Percentiles rank a stretch among this genome's conserved stretches.
Evolutionary conservation across 2,797 vertebrate genomes (phyloP).

Genomic region (Serranus cabrilla): DNA sequence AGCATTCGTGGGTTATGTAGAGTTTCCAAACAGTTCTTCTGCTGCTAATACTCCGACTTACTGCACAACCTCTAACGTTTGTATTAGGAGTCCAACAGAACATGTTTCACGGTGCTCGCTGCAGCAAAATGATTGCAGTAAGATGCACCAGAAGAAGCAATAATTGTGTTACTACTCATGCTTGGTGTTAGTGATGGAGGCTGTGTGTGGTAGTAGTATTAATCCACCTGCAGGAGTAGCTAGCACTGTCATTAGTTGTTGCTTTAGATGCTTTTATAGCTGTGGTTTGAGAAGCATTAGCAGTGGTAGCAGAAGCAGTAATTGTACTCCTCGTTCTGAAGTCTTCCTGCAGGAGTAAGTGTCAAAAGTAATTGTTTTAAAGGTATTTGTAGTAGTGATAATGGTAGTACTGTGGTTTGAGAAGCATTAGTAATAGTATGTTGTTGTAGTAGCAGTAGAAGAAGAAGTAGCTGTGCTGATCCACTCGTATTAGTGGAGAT

Average conservation of each 20-base stretch:
- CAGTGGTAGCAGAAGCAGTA: no score
- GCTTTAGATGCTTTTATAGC: no score
- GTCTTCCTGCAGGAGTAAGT: no score
- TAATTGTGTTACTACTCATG: no score
- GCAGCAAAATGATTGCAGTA: not conserved
- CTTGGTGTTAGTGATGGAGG: no score
- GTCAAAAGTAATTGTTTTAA: no score
- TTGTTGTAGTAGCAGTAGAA: not conserved
- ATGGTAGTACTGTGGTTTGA: not conserved
- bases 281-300: no score
- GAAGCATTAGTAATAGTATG: not conserved
- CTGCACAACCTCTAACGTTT: not conserved
- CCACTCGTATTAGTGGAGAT: no score
- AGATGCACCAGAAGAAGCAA: no score
- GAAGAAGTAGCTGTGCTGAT: not conserved
- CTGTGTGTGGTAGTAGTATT: no score
- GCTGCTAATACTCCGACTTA: not conserved
- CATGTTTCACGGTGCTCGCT: not conserved
- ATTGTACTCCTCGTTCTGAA: no score
- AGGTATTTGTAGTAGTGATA: not conserved
- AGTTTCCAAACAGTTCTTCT: slow-evolving; percentile 23
- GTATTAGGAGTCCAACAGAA: not conserved
- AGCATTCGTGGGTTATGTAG: slow-evolving; percentile 29
- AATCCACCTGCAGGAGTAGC: no score
- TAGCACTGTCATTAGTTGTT: not conserved